Evolutionary conservation across 2,113 vertebrate species (phyloP), one percentile per base, ranked within the genome.

Genomic region (Nesogale talazaci): DNA sequence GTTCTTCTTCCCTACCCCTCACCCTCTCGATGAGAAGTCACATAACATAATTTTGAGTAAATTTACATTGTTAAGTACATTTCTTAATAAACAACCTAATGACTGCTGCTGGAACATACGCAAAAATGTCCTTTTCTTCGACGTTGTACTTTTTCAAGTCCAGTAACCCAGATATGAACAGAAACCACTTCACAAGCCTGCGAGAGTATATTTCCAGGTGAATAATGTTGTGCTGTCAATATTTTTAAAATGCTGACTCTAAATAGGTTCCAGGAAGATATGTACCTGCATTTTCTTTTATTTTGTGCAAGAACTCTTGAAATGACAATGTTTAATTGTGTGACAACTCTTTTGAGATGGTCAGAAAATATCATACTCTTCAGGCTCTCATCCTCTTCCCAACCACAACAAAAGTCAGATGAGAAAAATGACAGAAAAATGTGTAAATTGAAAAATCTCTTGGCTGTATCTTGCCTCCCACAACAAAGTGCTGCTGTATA

Each of bases 221-320:
- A 96, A 9, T 91, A 57, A 89, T 95, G 97, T 59, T 74, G 31
- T 80, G 67, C 67, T 94, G 92, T 83, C 81, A 94, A 92, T 61
- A 80, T 80, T 91, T 93, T 80, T 36, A 16, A 94, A 97, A 70
- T 86, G 81, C 46, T 94, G 93, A 97, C 91, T 91, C 0, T 97
- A 96, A 94, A 88, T 93, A 97, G 77, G 90, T 94, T 94, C 91
- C 95, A 97, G 94, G 92, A 93, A 83, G 76, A 70, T 97, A 36
- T 97, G 95, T 94, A 36, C 74, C 59, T 61, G 22, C 59, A 96
- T 27, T 65, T 94, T 89, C 88, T 76, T 46, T 3, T 72, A 89
- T 81, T 87, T 93, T 52, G 96, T 92, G 85, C 83, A 95, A 89
- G 85, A 69, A 40, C 52, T 94, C 77, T 80, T 38, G 65, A 96